Evolutionary conservation across 1,140 invertebrate species (phyloP).

Genomic region (Liolophura sinensis): DNA sequence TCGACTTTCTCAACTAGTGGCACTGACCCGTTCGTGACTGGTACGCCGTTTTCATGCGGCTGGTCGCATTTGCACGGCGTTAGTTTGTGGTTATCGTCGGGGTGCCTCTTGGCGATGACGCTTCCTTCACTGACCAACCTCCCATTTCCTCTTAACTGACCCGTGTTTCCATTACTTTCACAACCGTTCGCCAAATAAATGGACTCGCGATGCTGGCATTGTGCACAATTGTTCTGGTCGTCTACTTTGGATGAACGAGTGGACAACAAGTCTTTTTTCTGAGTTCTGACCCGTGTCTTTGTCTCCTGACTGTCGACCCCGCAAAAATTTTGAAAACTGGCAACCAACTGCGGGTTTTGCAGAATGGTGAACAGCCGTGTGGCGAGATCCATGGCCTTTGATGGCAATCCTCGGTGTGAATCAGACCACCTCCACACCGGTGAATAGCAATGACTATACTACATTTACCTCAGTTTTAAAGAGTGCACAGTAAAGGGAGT

Average conservation of each 20-base stretch:
- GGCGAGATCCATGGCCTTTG: too few species aligned
- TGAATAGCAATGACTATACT: too few species aligned
- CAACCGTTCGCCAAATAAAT: not conserved
- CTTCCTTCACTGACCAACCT: too few species aligned
- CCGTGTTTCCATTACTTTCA: not conserved
- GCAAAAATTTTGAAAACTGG: conserved; percentile 11
- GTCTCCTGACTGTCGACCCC: conserved; percentile 5
- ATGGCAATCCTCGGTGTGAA: too few species aligned
- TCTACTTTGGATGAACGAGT: not conserved
- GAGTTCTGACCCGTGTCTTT: not conserved
- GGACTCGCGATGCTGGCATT: not conserved
- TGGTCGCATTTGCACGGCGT: not conserved
- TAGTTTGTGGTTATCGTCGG: not conserved
- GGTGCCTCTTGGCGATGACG: not conserved
- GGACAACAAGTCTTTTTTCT: not conserved
- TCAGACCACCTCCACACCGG: too few species aligned
- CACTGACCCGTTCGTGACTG: not conserved
- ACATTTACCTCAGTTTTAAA: too few species aligned
- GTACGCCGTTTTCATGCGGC: not conserved
- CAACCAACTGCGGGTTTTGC: conserved; percentile 12
- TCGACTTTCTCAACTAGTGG: not conserved
- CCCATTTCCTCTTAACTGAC: too few species aligned
- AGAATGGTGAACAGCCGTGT: too few species aligned
- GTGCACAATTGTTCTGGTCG: not conserved
- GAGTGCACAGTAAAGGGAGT: too few species aligned